Base-by-base conservation (phyloP, 2,888 invertebrate genomes). In the Coelopa pilipes region DNA sequence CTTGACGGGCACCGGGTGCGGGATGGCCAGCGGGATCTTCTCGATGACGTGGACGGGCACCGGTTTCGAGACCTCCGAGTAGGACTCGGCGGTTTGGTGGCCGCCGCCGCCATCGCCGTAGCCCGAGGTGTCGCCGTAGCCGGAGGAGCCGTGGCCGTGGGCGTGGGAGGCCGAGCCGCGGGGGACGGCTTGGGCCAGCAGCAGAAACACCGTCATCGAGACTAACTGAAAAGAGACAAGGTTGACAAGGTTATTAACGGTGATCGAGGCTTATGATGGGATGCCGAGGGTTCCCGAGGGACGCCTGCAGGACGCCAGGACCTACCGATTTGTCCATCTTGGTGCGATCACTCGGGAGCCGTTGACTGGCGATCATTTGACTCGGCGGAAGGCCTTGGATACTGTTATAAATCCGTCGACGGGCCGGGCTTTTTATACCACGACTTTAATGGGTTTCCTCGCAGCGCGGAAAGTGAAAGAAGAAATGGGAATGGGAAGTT, bases 1-100 rank as follows among this genome's bases (percentile, higher is more conserved):
- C 57, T 78, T 73, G 12, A 80, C 80, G 0, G 80, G 74, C 53
- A 80, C 80, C 12, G 80, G 80, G 69, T 93, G 93, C 0, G 93
- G 93, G 66, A 93, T 90, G n/a, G 93, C 92, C 15, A 93, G 90
- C 0, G 92, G 93, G 77, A 92, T 89, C 88, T 92, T 93, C 87
- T 93, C 92, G 76, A 92, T 90, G 74, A 93, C 92, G 7, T 91
- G 92, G 66, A 92, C 90, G 63, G 92, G 92, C 79, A 92, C 91
- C 1, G 92, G 92, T 84, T 92, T 92, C 0, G 92, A 91, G 86
- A 91, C 90, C 81, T 93, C 93, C 47, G 92, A 89, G 83, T 92
- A 92, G 12, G 92, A 90, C 65, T 84, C 84, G 12, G 81, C 79
- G 4, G 84, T 80, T 57, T 12, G 78, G 21, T 76, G 19, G 34